phyloP scores from a whole-genome alignment of 2,113 vertebrate genomes.

The western clawed frog (Xenopus tropicalis) region UCB_Xtro_10.0 CM004447.2:54172001-54172500 shows the following conservation, averaged over 20 bases:
- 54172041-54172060: too few relatives aligned
- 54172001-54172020: too few relatives aligned
- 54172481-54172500: constrained; percentile 34
- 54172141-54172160: too few relatives aligned
- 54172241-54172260: background rate
- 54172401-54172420: constrained; percentile 13
- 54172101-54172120: too few relatives aligned
- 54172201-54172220: background rate
- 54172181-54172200: background rate
- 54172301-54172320: background rate
- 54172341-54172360: background rate
- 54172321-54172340: background rate
- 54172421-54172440: constrained; percentile 31
- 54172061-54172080: too few relatives aligned
- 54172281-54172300: background rate
- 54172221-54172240: background rate
- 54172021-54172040: too few relatives aligned
- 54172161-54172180: background rate
- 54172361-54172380: constrained; percentile 4
- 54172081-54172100: too few relatives aligned
- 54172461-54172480: constrained; percentile 31
- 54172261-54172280: background rate
- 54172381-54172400: constrained; percentile 26
- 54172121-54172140: too few relatives aligned
- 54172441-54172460: constrained; percentile 11